A percentile compares a stretch with the other conserved stretches of the same genome.
These are phyloP conservation scores for Tragelaphus imberbis DNA, from an alignment of 2,113 vertebrate species.

Conservation along the genomic window DNA sequence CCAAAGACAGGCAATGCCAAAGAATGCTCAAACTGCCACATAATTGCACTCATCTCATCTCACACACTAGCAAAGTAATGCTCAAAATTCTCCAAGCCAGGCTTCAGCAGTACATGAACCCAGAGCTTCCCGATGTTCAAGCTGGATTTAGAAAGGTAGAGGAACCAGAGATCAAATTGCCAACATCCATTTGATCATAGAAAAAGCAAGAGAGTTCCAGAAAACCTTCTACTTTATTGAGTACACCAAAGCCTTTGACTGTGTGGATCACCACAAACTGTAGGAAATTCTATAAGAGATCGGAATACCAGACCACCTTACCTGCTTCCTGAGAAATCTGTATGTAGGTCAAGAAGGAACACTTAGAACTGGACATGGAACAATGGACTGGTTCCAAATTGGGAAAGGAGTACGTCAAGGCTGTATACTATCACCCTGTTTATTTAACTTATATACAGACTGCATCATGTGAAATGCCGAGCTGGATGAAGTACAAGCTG, in stretches of 20 bases:
- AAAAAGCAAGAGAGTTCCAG: not conserved
- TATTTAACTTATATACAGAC: not conserved
- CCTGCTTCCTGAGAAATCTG: not conserved
- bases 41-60: not conserved
- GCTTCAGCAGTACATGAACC: not conserved
- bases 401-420: not conserved
- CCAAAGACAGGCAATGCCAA: not conserved
- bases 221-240: not conserved
- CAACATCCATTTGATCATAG: not conserved
- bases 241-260: not conserved
- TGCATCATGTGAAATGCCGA: not conserved
- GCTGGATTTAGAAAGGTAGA: not conserved
- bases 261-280: not conserved
- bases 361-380: not conserved
- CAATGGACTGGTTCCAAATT: not conserved
- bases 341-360: not conserved
- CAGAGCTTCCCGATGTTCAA: not conserved
- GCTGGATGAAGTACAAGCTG: not conserved
- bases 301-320: not conserved
- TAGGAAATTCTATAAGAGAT: not conserved
- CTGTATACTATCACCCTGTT: not conserved
- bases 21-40: not conserved
- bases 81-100: not conserved
- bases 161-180: not conserved
- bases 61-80: not conserved